Base-by-base conservation (phyloP, 2,888 invertebrate genomes). In the Drosophila fungiperda region DNA sequence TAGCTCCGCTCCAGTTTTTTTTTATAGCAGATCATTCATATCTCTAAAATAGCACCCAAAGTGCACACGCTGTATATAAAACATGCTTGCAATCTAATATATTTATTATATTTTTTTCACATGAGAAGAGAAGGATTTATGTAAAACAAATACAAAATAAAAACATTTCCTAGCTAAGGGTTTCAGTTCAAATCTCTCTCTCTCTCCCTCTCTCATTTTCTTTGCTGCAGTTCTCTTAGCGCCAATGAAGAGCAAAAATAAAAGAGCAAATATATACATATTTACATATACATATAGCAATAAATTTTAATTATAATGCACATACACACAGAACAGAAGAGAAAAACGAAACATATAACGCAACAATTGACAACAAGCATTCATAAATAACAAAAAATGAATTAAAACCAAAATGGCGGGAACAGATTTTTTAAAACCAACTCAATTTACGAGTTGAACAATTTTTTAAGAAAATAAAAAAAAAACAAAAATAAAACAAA, bases 401-500 rank as follows among this genome's bases (percentile, higher is more conserved):
- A 90, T 83, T 86, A 83, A 90, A 90, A 88, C 90, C 86, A 87
- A 85, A 85, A 84, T 84, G 89, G 84, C 67, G 87, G 87, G 87
- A 87, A 87, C 87, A 87, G 87, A 79, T 90, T 87, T 87, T 88
- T 83, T 62, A 74, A 75, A 78, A 59, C 38, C 69, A 76, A 79
- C 78, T 79, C 77, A 55, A 69, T 81, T 79, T 82, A 79, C 52
- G 76, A 81, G 81, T 73, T 79, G 58, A 66, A 71, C 61, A 54
- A 60, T 79, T 79, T 79, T 79, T 73, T 76, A 71, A 76, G 76
- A 74, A 84, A 78, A 62, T 74, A 68, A 64, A 66, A 68, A 66
- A 68, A 67, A 59, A 73, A 58, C 54, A 61, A 52, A 66, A 68
- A 33, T 15, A 68, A 74, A 73, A 54, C 58, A 35, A 70, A 71